Conservation (phyloP, 2,888 invertebrate genomes). For the Reticulitermes lucifugus region DNA sequence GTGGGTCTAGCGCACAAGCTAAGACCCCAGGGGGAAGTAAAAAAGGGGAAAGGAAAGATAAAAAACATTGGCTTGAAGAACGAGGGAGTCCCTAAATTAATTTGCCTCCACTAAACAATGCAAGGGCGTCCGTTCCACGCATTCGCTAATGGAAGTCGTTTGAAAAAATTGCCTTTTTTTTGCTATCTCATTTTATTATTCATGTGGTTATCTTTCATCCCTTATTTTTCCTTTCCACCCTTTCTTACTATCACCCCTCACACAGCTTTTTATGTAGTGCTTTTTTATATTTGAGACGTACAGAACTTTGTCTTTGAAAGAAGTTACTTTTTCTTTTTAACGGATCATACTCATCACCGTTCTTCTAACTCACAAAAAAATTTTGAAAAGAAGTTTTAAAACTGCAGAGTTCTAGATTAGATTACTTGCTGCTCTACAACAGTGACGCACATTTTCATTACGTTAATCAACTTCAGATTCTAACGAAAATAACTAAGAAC, state of each 20-base stretch:
- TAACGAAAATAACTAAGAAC: constrained; percentile 3
- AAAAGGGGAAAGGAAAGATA: constrained; percentile 40
- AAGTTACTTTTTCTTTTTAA: constrained; percentile 8
- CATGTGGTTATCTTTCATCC: constrained; percentile 60
- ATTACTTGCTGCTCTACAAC: neutral
- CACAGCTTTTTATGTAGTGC: constrained; percentile 48
- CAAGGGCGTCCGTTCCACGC: constrained; percentile 58
- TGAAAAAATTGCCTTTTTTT: constrained; percentile 62
- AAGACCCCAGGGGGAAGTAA: constrained; percentile 50
- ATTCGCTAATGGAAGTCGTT: constrained; percentile 65
- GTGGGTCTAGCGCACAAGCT: constrained; percentile 42
- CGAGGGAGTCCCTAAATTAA: constrained; percentile 64
- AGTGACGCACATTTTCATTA: constrained; percentile 20
- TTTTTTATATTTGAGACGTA: constrained; percentile 49
- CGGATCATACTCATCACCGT: constrained; percentile 17
- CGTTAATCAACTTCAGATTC: neutral
- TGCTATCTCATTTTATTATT: constrained; percentile 53
- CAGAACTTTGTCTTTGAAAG: constrained; percentile 43
- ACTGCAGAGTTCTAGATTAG: constrained; percentile 5
- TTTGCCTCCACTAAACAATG: constrained; percentile 67
- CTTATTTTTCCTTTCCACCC: constrained; percentile 60
- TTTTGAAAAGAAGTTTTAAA: neutral
- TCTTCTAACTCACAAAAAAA: constrained; percentile 1
- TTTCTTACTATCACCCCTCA: constrained; percentile 41
- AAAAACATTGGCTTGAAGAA: constrained; percentile 40